Evolutionary conservation across 2,113 vertebrate genomes (phyloP).

Genomic region (Macrotis lagotis): DNA sequence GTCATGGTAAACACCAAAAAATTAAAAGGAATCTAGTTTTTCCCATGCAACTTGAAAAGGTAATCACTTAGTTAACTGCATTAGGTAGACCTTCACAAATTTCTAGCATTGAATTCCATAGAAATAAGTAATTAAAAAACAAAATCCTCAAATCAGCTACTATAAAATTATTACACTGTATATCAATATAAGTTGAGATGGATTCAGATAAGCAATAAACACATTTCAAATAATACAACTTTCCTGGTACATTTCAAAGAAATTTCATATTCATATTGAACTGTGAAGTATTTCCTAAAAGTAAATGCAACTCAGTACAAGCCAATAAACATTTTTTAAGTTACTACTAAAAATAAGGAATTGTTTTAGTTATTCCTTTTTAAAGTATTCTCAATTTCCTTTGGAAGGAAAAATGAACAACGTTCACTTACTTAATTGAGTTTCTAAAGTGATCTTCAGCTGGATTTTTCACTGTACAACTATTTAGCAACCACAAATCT

Average conservation of each 20-base stretch:
- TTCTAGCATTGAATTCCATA: neutral
- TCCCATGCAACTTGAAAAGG: neutral
- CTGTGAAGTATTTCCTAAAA: slow-evolving; percentile 21
- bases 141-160: neutral
- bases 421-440: slow-evolving; percentile 92
- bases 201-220: slow-evolving; percentile 20
- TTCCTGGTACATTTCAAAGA: neutral
- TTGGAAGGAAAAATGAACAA: neutral
- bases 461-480: slow-evolving; percentile 98
- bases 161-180: neutral
- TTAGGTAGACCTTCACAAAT: neutral
- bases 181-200: neutral
- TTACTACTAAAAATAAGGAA: neutral
- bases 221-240: neutral
- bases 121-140: neutral
- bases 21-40: neutral
- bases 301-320: neutral
- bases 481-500: slow-evolving; percentile 97
- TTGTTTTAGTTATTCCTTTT: neutral
- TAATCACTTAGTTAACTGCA: neutral
- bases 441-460: slow-evolving; percentile 99
- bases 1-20: neutral
- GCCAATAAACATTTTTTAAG: neutral
- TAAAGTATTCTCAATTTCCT: neutral
- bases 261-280: slow-evolving; percentile 37